phyloP scores from a whole-genome alignment of 2,888 invertebrate genomes.

The Lasioglossum oenotherae region DNA sequence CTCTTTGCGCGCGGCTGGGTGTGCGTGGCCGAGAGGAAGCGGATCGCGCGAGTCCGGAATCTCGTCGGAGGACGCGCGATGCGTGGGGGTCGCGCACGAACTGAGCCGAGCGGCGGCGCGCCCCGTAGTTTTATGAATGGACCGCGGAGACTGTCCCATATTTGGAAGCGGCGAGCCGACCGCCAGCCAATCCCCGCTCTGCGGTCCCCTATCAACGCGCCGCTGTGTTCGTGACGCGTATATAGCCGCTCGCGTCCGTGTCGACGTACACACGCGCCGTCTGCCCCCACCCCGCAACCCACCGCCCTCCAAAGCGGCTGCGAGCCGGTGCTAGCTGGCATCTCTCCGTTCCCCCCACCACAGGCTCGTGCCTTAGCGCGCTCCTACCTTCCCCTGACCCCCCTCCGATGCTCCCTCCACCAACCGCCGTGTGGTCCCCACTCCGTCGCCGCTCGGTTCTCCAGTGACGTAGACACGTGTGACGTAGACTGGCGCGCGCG shows the following conservation, averaged over 20 bases:
- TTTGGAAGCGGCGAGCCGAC: slow-evolving; percentile 89
- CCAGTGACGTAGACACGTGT: slow-evolving; percentile 77
- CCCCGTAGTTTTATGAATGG: slow-evolving; percentile 93
- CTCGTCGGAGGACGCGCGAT: slow-evolving; percentile 78
- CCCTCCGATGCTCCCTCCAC: slow-evolving; percentile 27
- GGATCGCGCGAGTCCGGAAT: slow-evolving; percentile 58
- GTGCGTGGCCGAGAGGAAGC: slow-evolving; percentile 58
- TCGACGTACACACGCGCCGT: slow-evolving; percentile 57
- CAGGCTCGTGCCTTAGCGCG: slow-evolving; percentile 84
- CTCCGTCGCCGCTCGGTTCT: slow-evolving; percentile 73
- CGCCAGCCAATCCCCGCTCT: slow-evolving; percentile 86
- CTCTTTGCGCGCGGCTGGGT: slow-evolving; percentile 35
- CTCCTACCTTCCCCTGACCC: slow-evolving; percentile 60
- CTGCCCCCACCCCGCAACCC: slow-evolving; percentile 65
- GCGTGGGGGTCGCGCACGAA: slow-evolving; percentile 85
- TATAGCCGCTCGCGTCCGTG: slow-evolving; percentile 28
- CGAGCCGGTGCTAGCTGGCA: slow-evolving; percentile 51
- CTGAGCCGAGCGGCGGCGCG: slow-evolving; percentile 88
- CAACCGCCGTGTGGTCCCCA: slow-evolving; percentile 67
- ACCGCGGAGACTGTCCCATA: slow-evolving; percentile 91
- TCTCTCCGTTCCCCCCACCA: slow-evolving; percentile 47
- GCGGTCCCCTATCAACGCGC: slow-evolving; percentile 65
- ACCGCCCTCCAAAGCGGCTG: slow-evolving; percentile 60
- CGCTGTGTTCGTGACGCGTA: slow-evolving; percentile 45
- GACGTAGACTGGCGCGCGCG: slow-evolving; percentile 72